A percentile compares a stretch with the other conserved stretches of the same genome.
Conservation (phyloP, 1,140 invertebrate genomes). For the Tetragonula clypearis region DNA sequence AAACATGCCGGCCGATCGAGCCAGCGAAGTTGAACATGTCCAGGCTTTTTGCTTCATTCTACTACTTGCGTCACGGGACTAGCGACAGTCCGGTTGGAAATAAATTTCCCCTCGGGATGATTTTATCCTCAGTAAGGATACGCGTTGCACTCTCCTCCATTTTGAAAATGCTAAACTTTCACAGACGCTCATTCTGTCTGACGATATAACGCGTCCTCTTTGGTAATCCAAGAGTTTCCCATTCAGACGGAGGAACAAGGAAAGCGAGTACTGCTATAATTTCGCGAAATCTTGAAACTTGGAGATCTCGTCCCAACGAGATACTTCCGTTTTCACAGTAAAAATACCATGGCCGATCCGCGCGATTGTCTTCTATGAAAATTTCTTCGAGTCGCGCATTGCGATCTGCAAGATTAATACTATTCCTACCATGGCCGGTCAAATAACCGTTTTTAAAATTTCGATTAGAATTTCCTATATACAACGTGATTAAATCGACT, state of each 20-base stretch:
- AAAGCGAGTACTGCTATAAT: constrained; percentile 21
- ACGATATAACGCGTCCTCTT: neutral
- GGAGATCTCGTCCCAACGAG: neutral
- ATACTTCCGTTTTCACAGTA: neutral
- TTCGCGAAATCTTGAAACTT: constrained; percentile 27
- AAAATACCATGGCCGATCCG: neutral
- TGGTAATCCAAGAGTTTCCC: constrained; percentile 11
- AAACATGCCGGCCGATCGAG: neutral
- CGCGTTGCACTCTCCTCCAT: neutral
- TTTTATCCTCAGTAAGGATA: neutral
- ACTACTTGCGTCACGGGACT: neutral
- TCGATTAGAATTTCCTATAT: too few species aligned
- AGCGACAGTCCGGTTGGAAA: neutral
- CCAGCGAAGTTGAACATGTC: too few species aligned
- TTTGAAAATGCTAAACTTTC: neutral
- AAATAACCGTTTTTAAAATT: too few species aligned
- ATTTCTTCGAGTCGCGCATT: neutral
- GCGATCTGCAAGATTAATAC: neutral
- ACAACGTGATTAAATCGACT: too few species aligned
- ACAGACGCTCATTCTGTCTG: constrained; percentile 16
- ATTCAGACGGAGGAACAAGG: neutral
- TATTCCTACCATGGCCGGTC: too few species aligned
- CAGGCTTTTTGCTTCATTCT: neutral
- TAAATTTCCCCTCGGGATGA: neutral
- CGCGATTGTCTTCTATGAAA: neutral